phyloP scores from a whole-genome alignment of 2,113 vertebrate genomes.

The Tringa solitaria region DNA sequence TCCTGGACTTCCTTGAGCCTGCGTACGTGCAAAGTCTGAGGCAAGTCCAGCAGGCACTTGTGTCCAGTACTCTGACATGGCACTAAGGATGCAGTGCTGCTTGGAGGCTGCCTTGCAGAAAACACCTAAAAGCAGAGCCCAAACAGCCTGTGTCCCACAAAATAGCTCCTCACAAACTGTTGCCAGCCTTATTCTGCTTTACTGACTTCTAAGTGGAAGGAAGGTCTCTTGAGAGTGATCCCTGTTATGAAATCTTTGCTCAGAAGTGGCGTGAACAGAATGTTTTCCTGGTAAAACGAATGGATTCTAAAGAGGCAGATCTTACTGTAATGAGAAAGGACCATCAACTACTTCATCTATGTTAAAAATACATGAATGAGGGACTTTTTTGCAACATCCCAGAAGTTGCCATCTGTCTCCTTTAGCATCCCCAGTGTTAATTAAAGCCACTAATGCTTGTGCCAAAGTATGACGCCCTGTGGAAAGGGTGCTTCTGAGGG shows the following conservation, averaged over 20 bases:
- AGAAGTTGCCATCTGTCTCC: neutral
- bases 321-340: neutral
- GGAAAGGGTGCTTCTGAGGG: neutral
- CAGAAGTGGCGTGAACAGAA: neutral
- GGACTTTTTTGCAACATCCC: neutral
- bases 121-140: neutral
- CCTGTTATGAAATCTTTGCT: neutral
- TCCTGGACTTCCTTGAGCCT: neutral
- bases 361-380: neutral
- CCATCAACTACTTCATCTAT: neutral
- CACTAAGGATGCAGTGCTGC: neutral
- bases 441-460: neutral
- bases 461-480: neutral
- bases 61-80: neutral
- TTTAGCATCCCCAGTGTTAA: neutral
- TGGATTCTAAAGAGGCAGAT: neutral
- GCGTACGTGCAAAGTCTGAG: rapidly evolving
- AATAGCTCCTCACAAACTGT: neutral
- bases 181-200: neutral
- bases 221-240: neutral
- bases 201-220: neutral
- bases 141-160: neutral
- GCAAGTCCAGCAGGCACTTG: neutral
- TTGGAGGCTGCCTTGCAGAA: neutral
- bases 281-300: neutral